Conservation (phyloP, 2,888 invertebrate species). For the Epistrophella euchroma region DNA sequence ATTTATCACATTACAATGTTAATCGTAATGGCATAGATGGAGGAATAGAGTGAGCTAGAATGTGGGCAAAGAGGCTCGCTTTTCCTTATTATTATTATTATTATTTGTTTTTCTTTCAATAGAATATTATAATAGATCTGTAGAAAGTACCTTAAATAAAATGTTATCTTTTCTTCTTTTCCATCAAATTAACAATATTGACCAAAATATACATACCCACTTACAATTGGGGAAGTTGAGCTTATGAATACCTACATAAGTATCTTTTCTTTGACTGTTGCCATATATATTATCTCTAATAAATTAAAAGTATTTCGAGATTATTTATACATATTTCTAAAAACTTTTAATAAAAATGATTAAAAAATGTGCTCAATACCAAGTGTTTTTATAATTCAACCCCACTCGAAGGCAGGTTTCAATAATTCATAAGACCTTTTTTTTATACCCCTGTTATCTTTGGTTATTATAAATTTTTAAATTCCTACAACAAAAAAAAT, state of each 20-base stretch:
- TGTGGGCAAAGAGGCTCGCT: not conserved
- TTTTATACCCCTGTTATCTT: not conserved
- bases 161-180: conserved; percentile 26
- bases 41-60: not conserved
- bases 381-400: not conserved
- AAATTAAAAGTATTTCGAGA: conserved; percentile 14
- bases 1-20: conserved; percentile 70
- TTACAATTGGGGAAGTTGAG: too few relatives aligned
- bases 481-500: not conserved
- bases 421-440: not conserved
- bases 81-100: conserved; percentile 20
- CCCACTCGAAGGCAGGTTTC: not conserved
- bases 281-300: not conserved
- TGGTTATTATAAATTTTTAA: conserved; percentile 5
- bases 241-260: not conserved
- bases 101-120: not conserved
- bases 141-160: conserved; percentile 58
- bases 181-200: conserved; percentile 10
- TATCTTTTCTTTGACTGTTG: not conserved
- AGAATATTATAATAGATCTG: conserved; percentile 18
- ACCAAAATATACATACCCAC: too few relatives aligned
- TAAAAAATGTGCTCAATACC: not conserved
- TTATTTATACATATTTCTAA: not conserved
- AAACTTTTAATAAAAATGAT: conserved; percentile 3
- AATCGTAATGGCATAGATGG: conserved; percentile 41